phyloP scores from a whole-genome alignment of 2,888 invertebrate genomes.

The Gastrophysa polygoni region DNA sequence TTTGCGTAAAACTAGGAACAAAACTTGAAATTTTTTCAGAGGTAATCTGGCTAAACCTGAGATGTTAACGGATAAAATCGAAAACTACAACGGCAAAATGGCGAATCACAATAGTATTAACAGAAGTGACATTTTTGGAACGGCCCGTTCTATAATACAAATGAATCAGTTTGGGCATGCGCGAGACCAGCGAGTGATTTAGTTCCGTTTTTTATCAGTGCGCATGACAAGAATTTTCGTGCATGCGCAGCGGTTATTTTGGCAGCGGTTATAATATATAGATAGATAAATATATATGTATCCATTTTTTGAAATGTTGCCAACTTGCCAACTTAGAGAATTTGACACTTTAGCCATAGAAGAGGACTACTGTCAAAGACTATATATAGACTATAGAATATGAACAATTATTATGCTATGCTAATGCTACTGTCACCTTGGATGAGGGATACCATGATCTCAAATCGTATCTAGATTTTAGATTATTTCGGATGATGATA shows the following conservation, averaged over 20 bases:
- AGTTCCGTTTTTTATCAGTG: not conserved
- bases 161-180: conserved; percentile 18
- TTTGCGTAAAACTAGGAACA: conserved; percentile 21
- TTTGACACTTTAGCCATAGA: no score
- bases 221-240: not conserved
- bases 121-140: conserved; percentile 50
- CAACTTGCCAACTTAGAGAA: no score
- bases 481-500: no score
- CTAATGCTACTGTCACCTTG: no score
- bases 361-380: no score
- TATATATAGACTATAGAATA: no score
- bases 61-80: conserved; percentile 30
- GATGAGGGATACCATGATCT: no score
- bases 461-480: no score
- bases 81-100: conserved; percentile 49
- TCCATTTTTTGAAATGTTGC: no score
- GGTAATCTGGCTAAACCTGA: conserved; percentile 2
- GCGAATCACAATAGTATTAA: conserved; percentile 50
- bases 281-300: no score
- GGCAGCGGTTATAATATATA: no score
- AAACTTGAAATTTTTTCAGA: conserved; percentile 10
- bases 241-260: not conserved
- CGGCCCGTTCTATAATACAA: conserved; percentile 22
- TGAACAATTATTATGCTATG: no score
- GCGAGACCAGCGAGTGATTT: conserved; percentile 2